Conservation (phyloP, 2,888 invertebrate species). For the Drosophila borborema region DNA sequence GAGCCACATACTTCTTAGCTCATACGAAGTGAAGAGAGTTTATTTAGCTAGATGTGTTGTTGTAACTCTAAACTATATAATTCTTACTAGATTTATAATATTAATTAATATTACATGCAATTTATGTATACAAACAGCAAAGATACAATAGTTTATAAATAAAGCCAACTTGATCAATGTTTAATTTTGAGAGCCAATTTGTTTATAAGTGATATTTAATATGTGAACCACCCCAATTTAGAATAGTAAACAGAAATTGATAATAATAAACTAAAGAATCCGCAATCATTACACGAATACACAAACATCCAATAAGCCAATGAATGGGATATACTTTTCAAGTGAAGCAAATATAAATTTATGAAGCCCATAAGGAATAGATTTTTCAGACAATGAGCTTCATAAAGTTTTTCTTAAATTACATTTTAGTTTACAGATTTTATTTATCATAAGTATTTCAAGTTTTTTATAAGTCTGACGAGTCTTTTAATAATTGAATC, state of each 20-base stretch:
- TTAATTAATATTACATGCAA: neutral
- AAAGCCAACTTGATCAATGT: neutral
- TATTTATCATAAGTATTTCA: neutral
- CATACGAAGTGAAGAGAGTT: slow-evolving; percentile 15
- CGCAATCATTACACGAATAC: too few species aligned
- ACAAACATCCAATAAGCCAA: neutral
- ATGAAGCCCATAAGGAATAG: neutral
- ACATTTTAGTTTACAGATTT: too few species aligned
- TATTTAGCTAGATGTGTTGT: neutral
- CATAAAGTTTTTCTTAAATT: too few species aligned
- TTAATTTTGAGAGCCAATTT: neutral
- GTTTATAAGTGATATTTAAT: neutral
- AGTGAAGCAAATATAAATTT: neutral
- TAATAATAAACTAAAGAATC: neutral
- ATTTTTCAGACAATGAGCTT: neutral
- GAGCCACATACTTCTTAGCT: slow-evolving; percentile 42
- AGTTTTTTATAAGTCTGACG: too few species aligned
- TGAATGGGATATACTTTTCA: neutral
- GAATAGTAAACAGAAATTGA: neutral
- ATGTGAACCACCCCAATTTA: neutral
- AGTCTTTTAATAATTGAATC: neutral
- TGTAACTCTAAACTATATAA: neutral
- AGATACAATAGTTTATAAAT: neutral
- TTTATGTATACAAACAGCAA: neutral
- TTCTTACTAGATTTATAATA: neutral